phyloP scores from a whole-genome alignment of 2,888 invertebrate genomes.

The Xiphydria camelus region DNA sequence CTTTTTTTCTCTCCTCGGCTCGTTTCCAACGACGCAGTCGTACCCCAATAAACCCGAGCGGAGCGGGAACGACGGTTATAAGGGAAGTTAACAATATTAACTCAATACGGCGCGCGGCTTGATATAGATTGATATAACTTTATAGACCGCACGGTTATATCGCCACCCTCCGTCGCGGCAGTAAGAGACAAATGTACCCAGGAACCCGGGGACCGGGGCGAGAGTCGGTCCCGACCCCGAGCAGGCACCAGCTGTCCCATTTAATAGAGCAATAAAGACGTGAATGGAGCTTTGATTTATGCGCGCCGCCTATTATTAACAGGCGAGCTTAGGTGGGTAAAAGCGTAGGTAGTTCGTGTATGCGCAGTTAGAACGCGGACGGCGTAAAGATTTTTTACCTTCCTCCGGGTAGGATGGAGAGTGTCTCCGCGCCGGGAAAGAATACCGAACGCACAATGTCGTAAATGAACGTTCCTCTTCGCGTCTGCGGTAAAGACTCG shows the following conservation, averaged over 20 bases:
- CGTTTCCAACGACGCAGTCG: too few relatives aligned
- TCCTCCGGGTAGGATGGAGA: too few relatives aligned
- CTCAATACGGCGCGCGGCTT: conserved; percentile 25
- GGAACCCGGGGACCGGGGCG: conserved; percentile 1
- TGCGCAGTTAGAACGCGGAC: too few relatives aligned
- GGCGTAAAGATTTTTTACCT: too few relatives aligned
- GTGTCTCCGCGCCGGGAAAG: too few relatives aligned
- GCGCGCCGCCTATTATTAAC: conserved; percentile 53
- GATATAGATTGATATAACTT: conserved; percentile 40
- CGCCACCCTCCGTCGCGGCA: conserved; percentile 7
- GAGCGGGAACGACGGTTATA: conserved; percentile 3
- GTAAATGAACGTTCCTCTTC: too few relatives aligned
- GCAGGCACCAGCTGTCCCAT: conserved; percentile 54
- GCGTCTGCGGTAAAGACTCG: too few relatives aligned
- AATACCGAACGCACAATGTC: too few relatives aligned
- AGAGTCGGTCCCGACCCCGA: conserved; percentile 11
- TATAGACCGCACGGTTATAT: conserved; percentile 25
- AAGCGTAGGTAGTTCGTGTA: conserved; percentile 34
- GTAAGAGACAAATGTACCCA: conserved; percentile 18
- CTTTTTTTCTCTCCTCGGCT: too few relatives aligned
- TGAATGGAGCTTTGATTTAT: conserved; percentile 56
- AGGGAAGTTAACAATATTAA: conserved; percentile 43
- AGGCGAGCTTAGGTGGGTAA: conserved; percentile 37
- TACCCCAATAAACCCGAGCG: neutral
- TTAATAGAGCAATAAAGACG: conserved; percentile 57